Base-by-base conservation (phyloP, 1,140 invertebrate genomes). In the Apis laboriosa region DNA sequence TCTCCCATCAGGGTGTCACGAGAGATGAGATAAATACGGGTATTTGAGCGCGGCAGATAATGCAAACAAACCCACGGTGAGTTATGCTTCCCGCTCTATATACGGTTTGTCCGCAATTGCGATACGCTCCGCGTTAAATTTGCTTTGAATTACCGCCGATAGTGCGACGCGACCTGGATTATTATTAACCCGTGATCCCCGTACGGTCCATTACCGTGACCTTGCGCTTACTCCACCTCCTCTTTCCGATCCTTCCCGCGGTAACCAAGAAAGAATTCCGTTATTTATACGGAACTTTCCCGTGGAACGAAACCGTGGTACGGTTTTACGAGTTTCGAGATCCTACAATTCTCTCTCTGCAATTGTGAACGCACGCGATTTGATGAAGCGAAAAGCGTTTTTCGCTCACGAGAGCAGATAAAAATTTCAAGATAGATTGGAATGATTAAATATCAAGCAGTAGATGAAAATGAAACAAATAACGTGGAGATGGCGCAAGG, bases 1-100 rank as follows among this genome's bases (percentile, higher is more conserved):
- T 91, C 89, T 80, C 77, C 84, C 84, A 86, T 89, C 85, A 85
- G 83, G 72, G 83, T 90, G 89, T 91, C 88, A 90, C 84, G 87
- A 85, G 88, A 90, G 88, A 90, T 90, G 91, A 91, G 90, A 91
- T 92, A 91, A 92, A 92, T 92, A 92, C 91, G 92, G 89, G 88
- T 92, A 91, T 91, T 92, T 92, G 90, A 92, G 84, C 89, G 90
- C 82, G 84, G 84, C 88, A 91, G 91, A 93, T 93, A 93, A 93
- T 93, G 90, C 90, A 92, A 92, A 92, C 91, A 92, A 92, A 92
- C 90, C 89, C 87, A 90, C 89, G 80, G 85, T 93, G 91, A 94
- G 89, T 93, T 92, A 93, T 93, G 91, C 88, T 89, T 89, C 86
- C 85, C 87, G 84, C 77, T 84, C 84, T 89, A 86, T 89, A 88